These are phyloP conservation scores for Rhopalosiphum nymphaeae DNA, from an alignment of 2,888 invertebrate species.

Conservation along the genomic window DNA sequence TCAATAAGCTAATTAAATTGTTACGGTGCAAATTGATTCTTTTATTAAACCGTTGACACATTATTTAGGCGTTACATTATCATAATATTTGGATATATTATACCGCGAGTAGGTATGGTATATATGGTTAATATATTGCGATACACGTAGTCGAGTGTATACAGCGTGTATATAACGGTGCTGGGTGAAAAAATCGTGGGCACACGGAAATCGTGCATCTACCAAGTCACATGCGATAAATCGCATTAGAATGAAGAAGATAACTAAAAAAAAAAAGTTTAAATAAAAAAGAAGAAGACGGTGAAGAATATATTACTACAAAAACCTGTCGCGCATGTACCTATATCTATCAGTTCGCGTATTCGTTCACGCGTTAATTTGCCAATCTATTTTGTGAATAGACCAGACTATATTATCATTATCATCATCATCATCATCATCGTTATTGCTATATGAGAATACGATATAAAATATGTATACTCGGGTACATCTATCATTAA, in stretches of 20 bases:
- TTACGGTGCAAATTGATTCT: conserved; percentile 41
- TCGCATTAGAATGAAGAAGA: conserved; percentile 50
- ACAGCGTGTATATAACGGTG: conserved; percentile 39
- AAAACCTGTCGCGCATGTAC: conserved; percentile 47
- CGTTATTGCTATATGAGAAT: conserved; percentile 27
- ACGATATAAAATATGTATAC: neutral
- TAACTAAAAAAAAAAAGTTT: conserved; percentile 24
- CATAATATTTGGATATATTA: conserved; percentile 27
- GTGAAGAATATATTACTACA: conserved; percentile 3
- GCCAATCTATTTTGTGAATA: conserved; percentile 63
- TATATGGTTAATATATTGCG: conserved; percentile 4
- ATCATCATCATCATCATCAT: neutral
- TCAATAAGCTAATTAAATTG: conserved; percentile 9
- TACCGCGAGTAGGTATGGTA: neutral
- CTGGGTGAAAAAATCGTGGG: conserved; percentile 60
- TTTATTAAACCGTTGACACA: neutral
- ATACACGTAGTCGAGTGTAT: neutral
- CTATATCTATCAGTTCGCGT: conserved; percentile 32
- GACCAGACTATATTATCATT: neutral
- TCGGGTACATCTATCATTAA: conserved; percentile 1
- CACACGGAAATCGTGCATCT: conserved; percentile 63
- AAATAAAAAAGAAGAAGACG: conserved; percentile 21
- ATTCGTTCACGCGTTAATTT: conserved; percentile 64
- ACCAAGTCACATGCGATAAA: conserved; percentile 56
- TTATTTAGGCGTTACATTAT: conserved; percentile 20